Percentiles rank a stretch among this genome's conserved stretches.
phyloP scores from a whole-genome alignment of 2,888 invertebrate genomes.

The Oconnorella tubifera region DNA sequence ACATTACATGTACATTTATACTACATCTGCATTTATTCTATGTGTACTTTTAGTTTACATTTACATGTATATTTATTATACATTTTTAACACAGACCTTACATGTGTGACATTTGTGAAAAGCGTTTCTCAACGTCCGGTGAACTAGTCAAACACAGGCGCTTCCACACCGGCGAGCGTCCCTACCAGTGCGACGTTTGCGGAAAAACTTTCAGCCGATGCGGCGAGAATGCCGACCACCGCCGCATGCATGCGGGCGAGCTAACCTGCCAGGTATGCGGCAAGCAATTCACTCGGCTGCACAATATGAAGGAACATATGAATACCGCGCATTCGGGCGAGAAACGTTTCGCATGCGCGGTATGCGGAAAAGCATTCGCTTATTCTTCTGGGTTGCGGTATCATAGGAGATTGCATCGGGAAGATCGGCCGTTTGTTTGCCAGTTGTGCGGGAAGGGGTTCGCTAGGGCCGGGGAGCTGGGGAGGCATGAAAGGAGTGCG shows the following conservation, averaged over 20 bases:
- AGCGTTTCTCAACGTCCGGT: constrained; percentile 11
- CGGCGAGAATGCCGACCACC: constrained; percentile 13
- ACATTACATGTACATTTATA: too few relatives aligned
- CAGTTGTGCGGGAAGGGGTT: constrained; percentile 14
- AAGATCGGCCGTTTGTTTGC: constrained; percentile 12
- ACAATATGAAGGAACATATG: constrained; percentile 19
- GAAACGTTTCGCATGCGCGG: constrained; percentile 6
- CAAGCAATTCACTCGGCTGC: constrained; percentile 14
- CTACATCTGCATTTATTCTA: too few relatives aligned
- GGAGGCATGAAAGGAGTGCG: constrained; percentile 11
- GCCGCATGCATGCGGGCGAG: constrained; percentile 13
- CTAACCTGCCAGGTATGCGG: constrained; percentile 6
- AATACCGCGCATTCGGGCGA: constrained; percentile 10
- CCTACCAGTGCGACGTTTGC: constrained; percentile 15
- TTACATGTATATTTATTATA: too few relatives aligned
- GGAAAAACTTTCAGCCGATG: constrained; percentile 15
- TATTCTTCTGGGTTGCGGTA: constrained; percentile 11
- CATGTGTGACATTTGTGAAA: constrained; percentile 13
- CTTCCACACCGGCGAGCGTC: constrained; percentile 12
- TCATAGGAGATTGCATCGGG: constrained; percentile 11
- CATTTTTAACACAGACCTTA: constrained; percentile 1
- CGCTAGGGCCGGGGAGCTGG: constrained; percentile 10
- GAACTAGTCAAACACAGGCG: constrained; percentile 16
- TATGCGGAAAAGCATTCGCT: constrained; percentile 14
- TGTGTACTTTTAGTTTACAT: too few relatives aligned